Conservation (phyloP, 1,140 invertebrate genomes). For the Nixonia krombeini region DNA sequence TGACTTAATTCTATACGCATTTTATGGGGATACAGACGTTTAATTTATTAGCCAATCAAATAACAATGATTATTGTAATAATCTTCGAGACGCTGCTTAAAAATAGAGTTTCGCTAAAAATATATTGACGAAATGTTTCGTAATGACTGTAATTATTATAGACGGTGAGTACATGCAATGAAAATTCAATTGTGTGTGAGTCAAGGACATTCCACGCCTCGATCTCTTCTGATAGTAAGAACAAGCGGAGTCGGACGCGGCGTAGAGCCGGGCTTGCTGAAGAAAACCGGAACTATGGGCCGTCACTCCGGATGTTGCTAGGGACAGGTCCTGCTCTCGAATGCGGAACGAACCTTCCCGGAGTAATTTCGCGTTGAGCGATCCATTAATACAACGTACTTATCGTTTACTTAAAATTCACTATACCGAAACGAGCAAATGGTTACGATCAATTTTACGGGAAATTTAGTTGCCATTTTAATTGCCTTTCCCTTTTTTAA, state of each 20-base stretch:
- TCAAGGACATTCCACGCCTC: slow-evolving; percentile 34
- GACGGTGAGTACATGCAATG: slow-evolving; percentile 5
- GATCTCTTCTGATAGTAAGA: slow-evolving; percentile 25
- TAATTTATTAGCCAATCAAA: no score
- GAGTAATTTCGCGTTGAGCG: slow-evolving; percentile 12
- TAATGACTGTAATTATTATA: slow-evolving; percentile 6
- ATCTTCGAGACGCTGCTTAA: no score
- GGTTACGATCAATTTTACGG: slow-evolving; percentile 1
- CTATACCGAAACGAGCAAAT: slow-evolving; percentile 1
- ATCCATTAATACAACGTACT: slow-evolving; percentile 4
- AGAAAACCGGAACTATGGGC: slow-evolving; percentile 63
- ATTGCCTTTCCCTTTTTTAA: no score
- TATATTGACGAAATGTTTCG: no score
- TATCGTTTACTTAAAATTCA: no score
- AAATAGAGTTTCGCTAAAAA: no score
- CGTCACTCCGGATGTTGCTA: slow-evolving; percentile 59
- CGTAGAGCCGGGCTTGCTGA: slow-evolving; percentile 19
- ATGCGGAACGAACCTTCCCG: slow-evolving; percentile 48
- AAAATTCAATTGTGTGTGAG: slow-evolving; percentile 21
- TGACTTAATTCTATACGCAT: no score
- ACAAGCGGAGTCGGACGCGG: slow-evolving; percentile 11
- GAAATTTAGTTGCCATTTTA: no score
- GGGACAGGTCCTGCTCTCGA: slow-evolving; percentile 45
- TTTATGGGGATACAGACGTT: no score
- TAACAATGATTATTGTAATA: no score